Evolutionary conservation across 2,797 vertebrate genomes (phyloP).

Genomic region (Sebastes minor): DNA sequence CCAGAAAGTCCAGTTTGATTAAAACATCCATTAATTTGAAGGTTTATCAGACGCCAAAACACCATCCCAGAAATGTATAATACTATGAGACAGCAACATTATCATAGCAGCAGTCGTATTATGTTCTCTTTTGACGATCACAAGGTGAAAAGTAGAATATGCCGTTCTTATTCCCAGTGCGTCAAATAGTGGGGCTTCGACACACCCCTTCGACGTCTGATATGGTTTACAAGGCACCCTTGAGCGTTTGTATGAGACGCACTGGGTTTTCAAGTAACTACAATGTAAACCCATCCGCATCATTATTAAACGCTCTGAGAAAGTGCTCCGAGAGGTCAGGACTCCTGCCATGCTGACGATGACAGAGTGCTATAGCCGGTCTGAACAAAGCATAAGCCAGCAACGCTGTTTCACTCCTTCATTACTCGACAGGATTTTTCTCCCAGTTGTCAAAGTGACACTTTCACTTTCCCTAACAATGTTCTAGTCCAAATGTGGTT

Average conservation of each 20-base stretch:
- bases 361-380: neutral
- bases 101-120: neutral
- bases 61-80: neutral
- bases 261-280: too few relatives aligned
- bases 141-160: neutral
- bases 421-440: slow-evolving; percentile 1
- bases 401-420: neutral
- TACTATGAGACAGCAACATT: neutral
- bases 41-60: neutral
- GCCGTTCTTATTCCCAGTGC: too few relatives aligned
- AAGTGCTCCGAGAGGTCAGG: too few relatives aligned
- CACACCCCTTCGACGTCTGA: too few relatives aligned
- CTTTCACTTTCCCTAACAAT: slow-evolving; percentile 31
- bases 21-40: neutral
- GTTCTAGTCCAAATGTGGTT: slow-evolving; percentile 33
- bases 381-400: neutral
- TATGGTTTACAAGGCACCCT: too few relatives aligned
- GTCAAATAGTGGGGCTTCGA: too few relatives aligned
- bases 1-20: neutral
- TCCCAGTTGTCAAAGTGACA: slow-evolving; percentile 44
- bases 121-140: neutral
- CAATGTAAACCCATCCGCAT: too few relatives aligned
- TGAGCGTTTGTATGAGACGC: too few relatives aligned
- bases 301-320: too few relatives aligned
- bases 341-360: neutral